phyloP scores from a whole-genome alignment of 2,888 invertebrate genomes.

The Tupiocoris notatus region DNA sequence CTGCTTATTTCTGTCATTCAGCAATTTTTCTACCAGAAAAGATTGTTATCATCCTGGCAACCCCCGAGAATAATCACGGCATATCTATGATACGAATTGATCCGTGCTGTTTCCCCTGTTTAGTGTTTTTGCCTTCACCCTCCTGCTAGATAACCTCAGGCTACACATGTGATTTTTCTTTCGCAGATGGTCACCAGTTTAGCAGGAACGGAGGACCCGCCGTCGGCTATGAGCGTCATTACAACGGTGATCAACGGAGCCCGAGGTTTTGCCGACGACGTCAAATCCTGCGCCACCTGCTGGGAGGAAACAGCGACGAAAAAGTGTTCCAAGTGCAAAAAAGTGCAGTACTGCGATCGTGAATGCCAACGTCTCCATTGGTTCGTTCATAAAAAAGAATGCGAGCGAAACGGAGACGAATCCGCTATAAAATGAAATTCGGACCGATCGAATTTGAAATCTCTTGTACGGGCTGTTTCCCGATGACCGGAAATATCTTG shows the following conservation, averaged over 20 bases:
- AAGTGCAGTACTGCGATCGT: slow-evolving; percentile 88
- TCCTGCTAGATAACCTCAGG: too few species aligned
- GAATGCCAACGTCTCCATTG: slow-evolving; percentile 93
- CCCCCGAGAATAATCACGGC: too few species aligned
- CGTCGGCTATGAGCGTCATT: slow-evolving; percentile 69
- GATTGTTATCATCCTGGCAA: too few species aligned
- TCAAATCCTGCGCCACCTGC: slow-evolving; percentile 77
- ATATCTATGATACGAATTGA: too few species aligned
- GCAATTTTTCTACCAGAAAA: too few species aligned
- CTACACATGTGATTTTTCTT: too few species aligned
- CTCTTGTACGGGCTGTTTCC: neutral
- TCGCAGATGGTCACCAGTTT: slow-evolving; percentile 67
- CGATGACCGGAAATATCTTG: neutral
- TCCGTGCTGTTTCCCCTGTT: too few species aligned
- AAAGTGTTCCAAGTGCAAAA: slow-evolving; percentile 92
- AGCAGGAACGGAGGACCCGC: slow-evolving; percentile 73
- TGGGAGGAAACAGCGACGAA: slow-evolving; percentile 86
- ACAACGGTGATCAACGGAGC: slow-evolving; percentile 85
- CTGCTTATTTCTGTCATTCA: too few species aligned
- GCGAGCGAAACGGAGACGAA: slow-evolving; percentile 58
- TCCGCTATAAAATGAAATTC: neutral
- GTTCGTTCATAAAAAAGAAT: slow-evolving; percentile 86
- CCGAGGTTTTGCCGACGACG: slow-evolving; percentile 69
- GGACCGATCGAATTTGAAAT: neutral
- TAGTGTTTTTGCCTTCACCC: too few species aligned